Conservation (phyloP, 2,113 vertebrate species). For the Brachypteracias leptosomus region DNA sequence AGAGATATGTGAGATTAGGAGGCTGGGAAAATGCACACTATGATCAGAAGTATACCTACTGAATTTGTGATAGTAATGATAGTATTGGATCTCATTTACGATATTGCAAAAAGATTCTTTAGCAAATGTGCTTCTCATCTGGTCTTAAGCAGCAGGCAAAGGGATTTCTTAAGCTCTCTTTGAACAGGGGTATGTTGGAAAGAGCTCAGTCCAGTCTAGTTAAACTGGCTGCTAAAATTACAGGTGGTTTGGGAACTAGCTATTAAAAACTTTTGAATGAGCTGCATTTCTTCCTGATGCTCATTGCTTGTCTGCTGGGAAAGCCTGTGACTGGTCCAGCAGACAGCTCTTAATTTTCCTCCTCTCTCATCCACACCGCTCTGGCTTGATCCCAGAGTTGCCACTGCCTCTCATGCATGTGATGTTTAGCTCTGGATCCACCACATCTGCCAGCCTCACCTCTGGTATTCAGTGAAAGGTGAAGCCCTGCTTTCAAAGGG, state of each 20-base stretch:
- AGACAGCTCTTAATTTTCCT: neutral
- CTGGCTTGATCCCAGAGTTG: neutral
- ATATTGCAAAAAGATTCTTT: neutral
- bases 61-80: neutral
- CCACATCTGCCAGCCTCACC: neutral
- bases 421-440: neutral
- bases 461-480: neutral
- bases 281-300: neutral
- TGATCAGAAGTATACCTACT: neutral
- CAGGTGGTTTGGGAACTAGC: neutral
- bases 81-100: neutral
- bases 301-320: neutral
- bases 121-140: neutral
- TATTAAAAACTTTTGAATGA: neutral
- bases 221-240: slow-evolving; percentile 50
- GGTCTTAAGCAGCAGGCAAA: neutral
- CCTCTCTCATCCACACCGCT: neutral
- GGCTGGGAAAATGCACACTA: neutral
- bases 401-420: neutral
- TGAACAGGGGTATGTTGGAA: neutral
- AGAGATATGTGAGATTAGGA: neutral
- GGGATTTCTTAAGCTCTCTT: neutral
- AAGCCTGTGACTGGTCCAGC: neutral
- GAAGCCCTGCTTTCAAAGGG: neutral
- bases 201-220: neutral